These are phyloP conservation scores for Meriones psammophilus DNA, from an alignment of 2,797 vertebrate genomes.

Conservation along the genomic window DNA sequence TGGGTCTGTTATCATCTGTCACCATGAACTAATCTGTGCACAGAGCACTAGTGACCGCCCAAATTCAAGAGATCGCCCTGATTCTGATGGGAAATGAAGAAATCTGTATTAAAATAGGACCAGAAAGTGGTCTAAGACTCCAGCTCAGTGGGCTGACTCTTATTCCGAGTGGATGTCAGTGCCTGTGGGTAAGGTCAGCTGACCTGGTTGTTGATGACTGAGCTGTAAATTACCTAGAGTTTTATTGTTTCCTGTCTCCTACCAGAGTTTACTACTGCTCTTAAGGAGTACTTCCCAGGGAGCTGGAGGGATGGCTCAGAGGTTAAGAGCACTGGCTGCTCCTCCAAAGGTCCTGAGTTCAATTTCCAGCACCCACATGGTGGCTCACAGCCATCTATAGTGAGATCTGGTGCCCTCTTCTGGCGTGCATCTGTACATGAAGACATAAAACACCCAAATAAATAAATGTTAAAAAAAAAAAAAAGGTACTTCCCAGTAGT, in stretches of 20 bases:
- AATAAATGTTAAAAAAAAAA: too few relatives aligned
- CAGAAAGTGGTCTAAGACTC: conserved; percentile 33
- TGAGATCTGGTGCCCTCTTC: too few relatives aligned
- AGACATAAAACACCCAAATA: too few relatives aligned
- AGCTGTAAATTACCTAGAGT: neutral
- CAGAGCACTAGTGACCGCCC: conserved; percentile 37
- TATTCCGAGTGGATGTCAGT: neutral
- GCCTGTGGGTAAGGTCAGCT: neutral
- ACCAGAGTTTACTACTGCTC: neutral
- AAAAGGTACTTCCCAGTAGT: neutral
- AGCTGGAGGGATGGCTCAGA: too few relatives aligned
- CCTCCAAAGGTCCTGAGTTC: too few relatives aligned
- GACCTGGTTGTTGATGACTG: neutral
- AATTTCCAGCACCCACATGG: too few relatives aligned
- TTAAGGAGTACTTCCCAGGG: neutral
- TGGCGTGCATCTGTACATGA: too few relatives aligned
- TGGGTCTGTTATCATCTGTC: neutral
- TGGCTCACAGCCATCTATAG: too few relatives aligned
- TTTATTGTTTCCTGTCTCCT: neutral
- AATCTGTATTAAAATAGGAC: neutral
- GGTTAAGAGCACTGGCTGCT: too few relatives aligned
- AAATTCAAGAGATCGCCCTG: conserved; percentile 12
- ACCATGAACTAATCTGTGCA: neutral
- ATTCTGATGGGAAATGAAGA: conserved; percentile 61
- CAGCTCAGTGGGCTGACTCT: neutral